Evolutionary conservation across 30 jellyfish, hydroid and myxozoan genomes (phyloP).

Genomic region (Clytia hemisphaerica): DNA sequence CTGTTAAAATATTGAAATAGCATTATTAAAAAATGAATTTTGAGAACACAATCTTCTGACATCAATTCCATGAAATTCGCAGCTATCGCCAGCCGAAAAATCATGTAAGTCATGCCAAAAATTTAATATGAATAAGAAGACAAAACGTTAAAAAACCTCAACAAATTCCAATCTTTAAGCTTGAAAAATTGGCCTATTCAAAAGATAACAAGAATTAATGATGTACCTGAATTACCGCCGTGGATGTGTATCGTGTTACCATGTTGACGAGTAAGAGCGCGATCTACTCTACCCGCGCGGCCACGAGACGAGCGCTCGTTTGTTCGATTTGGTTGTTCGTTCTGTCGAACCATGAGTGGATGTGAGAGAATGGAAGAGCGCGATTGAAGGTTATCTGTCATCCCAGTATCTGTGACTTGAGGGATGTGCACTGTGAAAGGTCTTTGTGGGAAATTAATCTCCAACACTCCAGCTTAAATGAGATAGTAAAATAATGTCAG

Average conservation of each 20-base stretch:
- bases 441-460: constrained; percentile 62
- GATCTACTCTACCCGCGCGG: constrained; percentile 64
- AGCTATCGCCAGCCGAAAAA: background rate
- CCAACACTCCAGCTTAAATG: constrained; percentile 47
- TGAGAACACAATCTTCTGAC: background rate
- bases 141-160: background rate
- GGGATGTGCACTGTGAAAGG: constrained; percentile 85
- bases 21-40: background rate
- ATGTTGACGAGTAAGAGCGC: constrained; percentile 59
- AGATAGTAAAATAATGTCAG: too few species aligned
- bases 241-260: constrained; percentile 75
- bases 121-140: constrained; percentile 2
- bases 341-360: constrained; percentile 56
- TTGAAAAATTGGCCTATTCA: background rate
- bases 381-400: constrained; percentile 10
- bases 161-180: background rate
- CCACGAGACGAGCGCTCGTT: constrained; percentile 14
- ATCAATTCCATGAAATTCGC: background rate
- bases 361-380: constrained; percentile 69
- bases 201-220: background rate
- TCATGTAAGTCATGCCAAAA: constrained; percentile 33
- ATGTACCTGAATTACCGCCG: constrained; percentile 14
- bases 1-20: constrained; percentile 1
- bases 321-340: background rate
- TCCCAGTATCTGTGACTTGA: constrained; percentile 31